phyloP scores from a whole-genome alignment of 2,797 vertebrate species.

The Setipinna tenuifilis region DNA sequence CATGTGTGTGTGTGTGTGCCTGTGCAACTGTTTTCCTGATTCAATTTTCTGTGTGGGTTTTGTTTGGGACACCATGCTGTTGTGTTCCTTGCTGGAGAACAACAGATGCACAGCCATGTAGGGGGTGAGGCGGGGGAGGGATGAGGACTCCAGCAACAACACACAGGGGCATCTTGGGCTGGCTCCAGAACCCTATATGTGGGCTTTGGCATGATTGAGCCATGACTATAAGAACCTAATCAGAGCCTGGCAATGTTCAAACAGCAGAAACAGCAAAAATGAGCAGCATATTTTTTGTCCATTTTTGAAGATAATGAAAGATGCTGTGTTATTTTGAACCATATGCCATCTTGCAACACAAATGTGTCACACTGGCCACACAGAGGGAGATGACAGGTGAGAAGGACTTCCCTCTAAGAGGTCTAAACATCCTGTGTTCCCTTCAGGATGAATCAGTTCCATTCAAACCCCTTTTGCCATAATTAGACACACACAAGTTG shows the following conservation, averaged over 20 bases:
- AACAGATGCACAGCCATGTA: conserved; percentile 52
- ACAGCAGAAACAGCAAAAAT: conserved; percentile 31
- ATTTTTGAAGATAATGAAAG: background rate
- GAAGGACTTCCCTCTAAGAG: background rate
- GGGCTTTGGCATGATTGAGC: conserved; percentile 58
- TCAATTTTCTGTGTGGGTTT: background rate
- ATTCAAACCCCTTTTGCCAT: conserved; percentile 1
- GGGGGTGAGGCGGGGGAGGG: conserved; percentile 47
- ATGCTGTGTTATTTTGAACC: background rate
- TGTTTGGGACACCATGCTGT: conserved; percentile 13
- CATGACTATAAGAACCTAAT: conserved; percentile 62
- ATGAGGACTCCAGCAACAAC: conserved; percentile 58
- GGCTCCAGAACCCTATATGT: conserved; percentile 63
- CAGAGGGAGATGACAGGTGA: background rate
- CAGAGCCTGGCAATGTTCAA: conserved; percentile 46
- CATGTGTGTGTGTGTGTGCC: background rate
- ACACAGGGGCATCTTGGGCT: conserved; percentile 59
- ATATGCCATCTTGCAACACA: background rate
- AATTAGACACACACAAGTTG: conserved; percentile 42
- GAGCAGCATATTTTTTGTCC: background rate
- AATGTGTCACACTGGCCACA: background rate
- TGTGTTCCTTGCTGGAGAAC: conserved; percentile 38
- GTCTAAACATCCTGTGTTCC: background rate
- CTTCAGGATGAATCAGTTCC: background rate
- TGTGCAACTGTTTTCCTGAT: background rate